Percentiles rank a stretch among this genome's conserved stretches.
phyloP scores from a whole-genome alignment of 2,797 vertebrate species.

The Holocentrus rufus region DNA sequence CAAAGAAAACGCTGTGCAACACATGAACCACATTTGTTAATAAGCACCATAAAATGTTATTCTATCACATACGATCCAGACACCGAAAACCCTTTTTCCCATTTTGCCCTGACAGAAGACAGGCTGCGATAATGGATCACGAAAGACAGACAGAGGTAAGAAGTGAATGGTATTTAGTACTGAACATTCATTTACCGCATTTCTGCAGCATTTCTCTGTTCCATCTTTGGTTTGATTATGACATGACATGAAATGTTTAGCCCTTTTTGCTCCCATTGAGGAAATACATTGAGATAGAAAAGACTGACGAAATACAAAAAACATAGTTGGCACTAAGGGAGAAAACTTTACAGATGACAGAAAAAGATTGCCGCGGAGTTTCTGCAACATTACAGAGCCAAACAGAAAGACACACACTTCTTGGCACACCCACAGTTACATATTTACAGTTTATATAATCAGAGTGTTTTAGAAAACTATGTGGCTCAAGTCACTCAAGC shows the following conservation, averaged over 20 bases:
- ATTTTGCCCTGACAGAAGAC: background rate
- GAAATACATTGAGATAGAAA: slow-evolving; percentile 42
- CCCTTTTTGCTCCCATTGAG: slow-evolving; percentile 49
- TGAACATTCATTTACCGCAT: background rate
- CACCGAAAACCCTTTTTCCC: background rate
- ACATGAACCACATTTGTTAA: slow-evolving; percentile 19
- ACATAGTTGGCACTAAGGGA: slow-evolving; percentile 11
- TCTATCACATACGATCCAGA: slow-evolving; percentile 23
- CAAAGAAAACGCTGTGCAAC: slow-evolving; percentile 29
- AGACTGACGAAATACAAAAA: slow-evolving; percentile 35
- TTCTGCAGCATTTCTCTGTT: slow-evolving; percentile 22
- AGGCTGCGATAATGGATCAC: background rate
- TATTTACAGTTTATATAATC: slow-evolving; percentile 10
- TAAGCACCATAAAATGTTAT: slow-evolving; percentile 3
- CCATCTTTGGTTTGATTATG: slow-evolving; percentile 63
- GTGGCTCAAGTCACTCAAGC: background rate
- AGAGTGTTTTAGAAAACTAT: background rate
- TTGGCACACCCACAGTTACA: background rate
- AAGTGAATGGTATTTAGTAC: background rate
- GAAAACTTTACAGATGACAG: slow-evolving; percentile 1
- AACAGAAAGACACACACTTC: slow-evolving; percentile 14
- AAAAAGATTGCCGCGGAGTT: slow-evolving; percentile 18
- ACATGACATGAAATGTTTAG: slow-evolving; percentile 36
- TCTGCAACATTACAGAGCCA: background rate
- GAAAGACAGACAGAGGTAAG: background rate